Conservation (phyloP, 2,113 vertebrate species). For the Hylia prasina region DNA sequence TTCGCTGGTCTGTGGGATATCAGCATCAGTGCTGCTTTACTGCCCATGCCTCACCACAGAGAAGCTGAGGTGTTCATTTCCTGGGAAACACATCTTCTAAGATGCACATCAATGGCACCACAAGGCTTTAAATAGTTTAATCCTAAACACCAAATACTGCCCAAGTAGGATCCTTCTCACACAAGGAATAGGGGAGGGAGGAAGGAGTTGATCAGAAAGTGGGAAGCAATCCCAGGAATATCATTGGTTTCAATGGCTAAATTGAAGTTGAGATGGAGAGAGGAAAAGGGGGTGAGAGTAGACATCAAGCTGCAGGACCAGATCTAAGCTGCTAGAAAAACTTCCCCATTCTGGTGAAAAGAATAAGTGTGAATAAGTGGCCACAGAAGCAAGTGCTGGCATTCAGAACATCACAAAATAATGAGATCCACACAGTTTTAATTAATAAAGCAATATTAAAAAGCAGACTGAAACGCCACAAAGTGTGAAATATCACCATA, state of each 20-base stretch:
- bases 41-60: background rate
- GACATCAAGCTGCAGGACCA: background rate
- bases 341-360: background rate
- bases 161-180: background rate
- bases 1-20: background rate
- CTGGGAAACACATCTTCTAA: background rate
- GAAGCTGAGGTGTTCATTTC: background rate
- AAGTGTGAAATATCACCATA: background rate
- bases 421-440: background rate
- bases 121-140: background rate
- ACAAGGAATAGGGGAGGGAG: background rate
- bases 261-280: background rate
- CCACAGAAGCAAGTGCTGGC: background rate
- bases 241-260: background rate
- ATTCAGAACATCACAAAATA: background rate
- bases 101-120: background rate
- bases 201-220: background rate
- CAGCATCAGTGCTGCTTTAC: background rate
- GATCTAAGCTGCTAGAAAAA: background rate
- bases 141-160: background rate
- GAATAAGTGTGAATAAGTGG: background rate
- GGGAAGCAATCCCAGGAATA: background rate
- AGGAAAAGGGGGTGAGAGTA: background rate
- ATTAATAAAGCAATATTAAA: background rate
- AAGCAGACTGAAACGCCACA: background rate